Base-by-base conservation (phyloP, 2,113 vertebrate species). In the Psephotus haematonotus region DNA sequence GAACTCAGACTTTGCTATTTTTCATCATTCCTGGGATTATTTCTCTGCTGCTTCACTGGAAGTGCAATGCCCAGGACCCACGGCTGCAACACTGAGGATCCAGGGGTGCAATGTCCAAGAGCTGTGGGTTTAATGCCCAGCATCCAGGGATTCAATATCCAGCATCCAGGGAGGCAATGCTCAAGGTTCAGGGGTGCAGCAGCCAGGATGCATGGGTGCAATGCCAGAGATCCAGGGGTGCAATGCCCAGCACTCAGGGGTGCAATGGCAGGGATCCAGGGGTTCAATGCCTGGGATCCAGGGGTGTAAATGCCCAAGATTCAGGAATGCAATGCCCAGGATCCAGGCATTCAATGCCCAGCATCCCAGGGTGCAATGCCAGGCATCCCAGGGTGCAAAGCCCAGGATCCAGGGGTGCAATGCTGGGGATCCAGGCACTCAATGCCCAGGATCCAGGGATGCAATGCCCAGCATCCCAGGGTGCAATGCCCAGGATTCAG, bases 371-470 rank as follows among this genome's bases (percentile, higher is more conserved):
- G 39, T 41, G 39, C 39, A 41, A 41, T 41, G 39, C n/a, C n/a
- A n/a, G n/a, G 37, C 37, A 37, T 37, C 37, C 39, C 39, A 12
- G 39, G 39, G 39, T 60, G 60, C 15, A 10, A 6, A 1, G 4
- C 1, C 6, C 16, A 8, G 28, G 12, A 46, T 4, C 13, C 1
- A 4, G 14, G 50, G 6, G 6, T 2, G 4, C 10, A 6, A 10
- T 5, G 5, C 19, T 37, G 7, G 11, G 37, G 10, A 22, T 1
- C 12, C 0, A 2, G 18, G n/a, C 3, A 4, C 44, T 9, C 17
- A 19, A 3, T 20, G 6, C 2, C 9, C 13, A 25, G 15, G 10
- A 22, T 1, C 12, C 0, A 2, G 18, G n/a, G 3, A 4, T 49
- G 10, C 17, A 19, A 3, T 20, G 6, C 2, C 9, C 13, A 25